Percentiles rank a stretch among this genome's conserved stretches.
Conservation (phyloP, 2,113 vertebrate species). For the Formicarius rufipectus region DNA sequence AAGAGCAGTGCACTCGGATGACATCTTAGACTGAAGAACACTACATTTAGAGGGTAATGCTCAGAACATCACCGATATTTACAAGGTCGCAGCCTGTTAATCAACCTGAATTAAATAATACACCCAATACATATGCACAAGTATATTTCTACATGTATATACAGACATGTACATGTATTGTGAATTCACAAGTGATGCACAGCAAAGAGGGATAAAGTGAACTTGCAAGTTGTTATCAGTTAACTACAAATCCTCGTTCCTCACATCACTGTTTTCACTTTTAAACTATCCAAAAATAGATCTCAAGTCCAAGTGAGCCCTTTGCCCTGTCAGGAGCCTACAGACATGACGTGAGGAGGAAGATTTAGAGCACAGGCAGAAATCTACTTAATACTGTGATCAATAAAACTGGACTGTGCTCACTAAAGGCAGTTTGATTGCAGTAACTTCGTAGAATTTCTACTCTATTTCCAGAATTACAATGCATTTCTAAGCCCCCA, state of each 20-base stretch:
- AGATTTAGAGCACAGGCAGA: not conserved
- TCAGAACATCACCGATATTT: not conserved
- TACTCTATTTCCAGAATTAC: not conserved
- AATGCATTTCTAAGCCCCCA: not conserved
- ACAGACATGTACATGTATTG: not conserved
- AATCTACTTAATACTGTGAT: not conserved
- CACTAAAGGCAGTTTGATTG: not conserved
- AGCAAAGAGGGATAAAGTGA: not conserved
- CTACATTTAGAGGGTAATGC: not conserved
- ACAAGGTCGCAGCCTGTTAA: not conserved
- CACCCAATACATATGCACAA: not conserved
- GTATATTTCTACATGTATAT: not conserved
- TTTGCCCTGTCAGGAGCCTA: not conserved
- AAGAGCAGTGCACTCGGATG: not conserved
- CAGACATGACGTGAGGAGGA: not conserved
- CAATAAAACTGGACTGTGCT: not conserved
- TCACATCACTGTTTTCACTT: not conserved
- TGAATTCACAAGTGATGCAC: not conserved
- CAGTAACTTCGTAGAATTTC: not conserved
- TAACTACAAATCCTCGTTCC: not conserved
- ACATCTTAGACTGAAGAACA: not conserved
- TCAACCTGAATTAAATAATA: not conserved
- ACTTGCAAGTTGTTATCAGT: accelerated
- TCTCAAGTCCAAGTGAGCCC: not conserved
- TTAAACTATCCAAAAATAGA: not conserved